Evolutionary conservation across 2,797 vertebrate genomes (phyloP), one percentile per base, ranked within the genome.

Genomic region (Rhinogobio ventralis): DNA sequence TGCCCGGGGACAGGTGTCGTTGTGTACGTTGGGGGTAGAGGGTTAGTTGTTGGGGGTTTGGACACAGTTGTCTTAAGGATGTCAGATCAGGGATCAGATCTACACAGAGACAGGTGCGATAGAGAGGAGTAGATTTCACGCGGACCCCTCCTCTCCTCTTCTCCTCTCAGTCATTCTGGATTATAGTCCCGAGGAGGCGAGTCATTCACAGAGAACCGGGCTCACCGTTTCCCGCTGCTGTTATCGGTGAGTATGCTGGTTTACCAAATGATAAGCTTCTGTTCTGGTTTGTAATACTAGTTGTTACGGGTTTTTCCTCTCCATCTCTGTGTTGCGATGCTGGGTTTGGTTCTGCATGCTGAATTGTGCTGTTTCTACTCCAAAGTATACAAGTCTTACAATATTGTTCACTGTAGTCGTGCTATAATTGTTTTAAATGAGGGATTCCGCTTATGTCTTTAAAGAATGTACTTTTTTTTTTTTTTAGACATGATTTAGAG

Each of bases 71-170:
- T 94, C 92, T 92, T 90, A 80, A 93, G 90, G 94, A 94, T 95
- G 94, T 95, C 94, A 94, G 92, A 88, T 91, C 91, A 91, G 90
- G 93, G 91, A 91, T 90, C 93, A 89, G 92, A 90, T 92, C 91
- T 92, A 90, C 82, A 87, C 91, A 91, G 91, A 93, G 94, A 95
- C 95, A 96, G 95, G 95, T 96, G 95, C 94, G 94, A 93, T 90
- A 86, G 90, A 91, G 92, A 92, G 91, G 93, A 93, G 93, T 93
- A 94, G 92, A 94, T 94, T 88, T 60, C 92, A 88, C 90, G 91
- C 88, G 89, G 86, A 86, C 85, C 90, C 85, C 91, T 71, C 87
- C 88, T 87, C 85, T 81, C 81, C 66, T 86, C 87, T 88, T 87
- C 76, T 57, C 81, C 23, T 86, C 84, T 82, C 86, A 89, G 90